Percentiles rank a stretch among this genome's conserved stretches.
Conservation (phyloP, 2,797 vertebrate genomes). For the Dendrocincla tyrannina region DNA sequence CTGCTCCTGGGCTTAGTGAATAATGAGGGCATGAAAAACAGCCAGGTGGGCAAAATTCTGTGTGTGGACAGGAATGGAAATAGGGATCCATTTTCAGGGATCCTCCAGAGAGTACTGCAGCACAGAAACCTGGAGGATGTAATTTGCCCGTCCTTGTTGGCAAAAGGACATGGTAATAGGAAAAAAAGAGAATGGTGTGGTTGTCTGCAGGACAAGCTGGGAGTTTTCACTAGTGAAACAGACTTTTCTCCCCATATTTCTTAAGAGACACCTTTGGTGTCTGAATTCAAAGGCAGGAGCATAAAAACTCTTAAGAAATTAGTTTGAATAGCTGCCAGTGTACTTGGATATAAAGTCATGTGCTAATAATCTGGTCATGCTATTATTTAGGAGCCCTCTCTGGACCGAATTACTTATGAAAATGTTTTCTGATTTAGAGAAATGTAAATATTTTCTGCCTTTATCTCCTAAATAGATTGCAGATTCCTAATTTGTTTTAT, state of each 20-base stretch:
- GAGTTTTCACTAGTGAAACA: neutral
- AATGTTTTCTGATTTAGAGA: neutral
- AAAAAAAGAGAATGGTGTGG: neutral
- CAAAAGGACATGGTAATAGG: neutral
- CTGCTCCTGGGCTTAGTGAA: neutral
- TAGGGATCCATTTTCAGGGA: neutral
- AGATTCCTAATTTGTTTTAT: neutral
- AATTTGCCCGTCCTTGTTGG: constrained; percentile 39
- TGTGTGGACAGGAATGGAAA: neutral
- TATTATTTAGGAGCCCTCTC: neutral
- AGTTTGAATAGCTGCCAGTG: neutral
- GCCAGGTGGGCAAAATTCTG: neutral
- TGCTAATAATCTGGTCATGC: neutral
- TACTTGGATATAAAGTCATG: neutral
- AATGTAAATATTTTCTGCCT: neutral
- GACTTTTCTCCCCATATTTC: neutral
- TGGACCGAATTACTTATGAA: neutral
- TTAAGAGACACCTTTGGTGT: neutral
- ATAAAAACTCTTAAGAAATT: neutral
- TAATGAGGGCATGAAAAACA: neutral
- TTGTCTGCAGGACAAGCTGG: neutral
- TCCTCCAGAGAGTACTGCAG: neutral
- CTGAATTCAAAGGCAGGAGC: neutral
- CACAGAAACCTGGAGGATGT: neutral
- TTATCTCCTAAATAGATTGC: neutral